Evolutionary conservation across 2,113 vertebrate genomes (phyloP).

Genomic region (Gulo gulo): DNA sequence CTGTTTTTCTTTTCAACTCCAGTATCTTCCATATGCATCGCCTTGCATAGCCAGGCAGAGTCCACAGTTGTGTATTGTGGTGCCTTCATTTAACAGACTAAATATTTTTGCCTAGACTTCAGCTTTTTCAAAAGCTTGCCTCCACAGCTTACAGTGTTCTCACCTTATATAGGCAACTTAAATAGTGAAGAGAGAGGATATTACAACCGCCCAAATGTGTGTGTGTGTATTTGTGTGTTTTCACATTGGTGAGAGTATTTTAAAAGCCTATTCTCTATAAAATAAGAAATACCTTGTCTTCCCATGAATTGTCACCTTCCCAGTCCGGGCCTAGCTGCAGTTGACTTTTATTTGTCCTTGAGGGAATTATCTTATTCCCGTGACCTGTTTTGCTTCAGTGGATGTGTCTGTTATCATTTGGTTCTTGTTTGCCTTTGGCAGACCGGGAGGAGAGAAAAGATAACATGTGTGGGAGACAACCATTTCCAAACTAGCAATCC

Average conservation of each 20-base stretch:
- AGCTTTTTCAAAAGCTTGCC: background rate
- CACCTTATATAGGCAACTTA: background rate
- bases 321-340: background rate
- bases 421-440: constrained; percentile 53
- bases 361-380: constrained; percentile 14
- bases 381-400: constrained; percentile 68
- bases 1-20: background rate
- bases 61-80: background rate
- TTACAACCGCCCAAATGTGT: background rate
- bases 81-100: background rate
- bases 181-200: background rate
- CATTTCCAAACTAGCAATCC: background rate
- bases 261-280: background rate
- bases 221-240: background rate
- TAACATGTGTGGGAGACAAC: background rate
- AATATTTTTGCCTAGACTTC: background rate
- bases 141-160: background rate
- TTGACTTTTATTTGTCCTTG: constrained; percentile 37
- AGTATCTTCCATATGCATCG: background rate
- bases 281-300: background rate
- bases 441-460: background rate
- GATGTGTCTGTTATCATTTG: background rate
- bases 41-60: background rate
- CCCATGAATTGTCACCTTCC: background rate
- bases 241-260: background rate